Percentiles rank a stretch among this genome's conserved stretches.
Conservation (phyloP, 2,797 vertebrate genomes). For the Rhinatrema bivittatum region DNA sequence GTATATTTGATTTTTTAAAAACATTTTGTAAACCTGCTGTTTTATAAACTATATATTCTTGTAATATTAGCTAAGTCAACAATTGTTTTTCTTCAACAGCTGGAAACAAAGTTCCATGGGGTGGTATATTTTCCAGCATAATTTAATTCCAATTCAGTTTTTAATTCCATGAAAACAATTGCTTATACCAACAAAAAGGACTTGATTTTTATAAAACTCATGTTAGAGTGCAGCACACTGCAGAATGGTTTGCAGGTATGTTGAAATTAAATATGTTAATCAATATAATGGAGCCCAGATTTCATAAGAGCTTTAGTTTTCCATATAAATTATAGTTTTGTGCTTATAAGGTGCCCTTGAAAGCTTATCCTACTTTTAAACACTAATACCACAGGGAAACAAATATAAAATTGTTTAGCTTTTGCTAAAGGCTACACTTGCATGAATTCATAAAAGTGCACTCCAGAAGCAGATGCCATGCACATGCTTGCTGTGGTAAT, state of each 20-base stretch:
- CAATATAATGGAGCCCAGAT: slow-evolving; percentile 57
- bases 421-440: slow-evolving; percentile 57
- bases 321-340: slow-evolving; percentile 61
- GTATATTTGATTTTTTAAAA: no score
- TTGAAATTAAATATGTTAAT: slow-evolving; percentile 75
- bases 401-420: slow-evolving; percentile 51
- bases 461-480: slow-evolving; percentile 27
- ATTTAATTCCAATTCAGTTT: no score
- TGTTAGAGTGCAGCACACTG: no score
- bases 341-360: slow-evolving; percentile 60
- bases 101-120: no score
- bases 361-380: slow-evolving; percentile 55
- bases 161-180: slow-evolving; percentile 61
- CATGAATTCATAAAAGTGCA: slow-evolving; percentile 49
- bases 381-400: slow-evolving; percentile 47
- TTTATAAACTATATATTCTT: no score
- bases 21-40: no score
- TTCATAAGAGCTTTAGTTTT: slow-evolving; percentile 66
- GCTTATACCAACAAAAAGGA: slow-evolving; percentile 57
- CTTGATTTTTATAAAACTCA: slow-evolving; percentile 63
- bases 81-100: no score
- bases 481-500: slow-evolving; percentile 27
- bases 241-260: slow-evolving; percentile 69
- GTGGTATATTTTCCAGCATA: no score
- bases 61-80: no score